A percentile compares a stretch with the other conserved stretches of the same genome.
phyloP scores from a whole-genome alignment of 1,140 invertebrate genomes.

The Venturia canescens region DNA sequence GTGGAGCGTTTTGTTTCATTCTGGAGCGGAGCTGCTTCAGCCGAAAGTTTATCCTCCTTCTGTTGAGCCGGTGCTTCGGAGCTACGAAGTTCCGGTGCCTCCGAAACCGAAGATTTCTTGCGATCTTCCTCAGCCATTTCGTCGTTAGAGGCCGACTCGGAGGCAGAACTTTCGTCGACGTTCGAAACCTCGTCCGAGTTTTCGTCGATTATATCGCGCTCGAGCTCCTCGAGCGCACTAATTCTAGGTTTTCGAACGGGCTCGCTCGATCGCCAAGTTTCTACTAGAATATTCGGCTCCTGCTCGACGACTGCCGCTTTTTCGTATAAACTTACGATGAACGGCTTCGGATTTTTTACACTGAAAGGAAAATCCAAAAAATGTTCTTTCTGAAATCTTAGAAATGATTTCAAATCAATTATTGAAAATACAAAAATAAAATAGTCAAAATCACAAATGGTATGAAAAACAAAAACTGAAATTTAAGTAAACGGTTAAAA shows the following conservation, averaged over 20 bases:
- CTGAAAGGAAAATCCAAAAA: background rate
- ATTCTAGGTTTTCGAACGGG: background rate
- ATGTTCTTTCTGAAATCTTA: no score
- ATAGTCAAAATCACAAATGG: no score
- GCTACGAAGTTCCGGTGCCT: background rate
- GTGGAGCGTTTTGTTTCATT: background rate
- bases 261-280: conserved; percentile 3
- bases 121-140: conserved; percentile 13
- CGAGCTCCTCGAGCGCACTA: conserved; percentile 51
- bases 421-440: no score
- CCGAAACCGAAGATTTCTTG: background rate
- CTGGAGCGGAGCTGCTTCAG: background rate
- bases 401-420: no score
- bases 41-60: background rate
- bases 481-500: no score
- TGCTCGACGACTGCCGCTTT: conserved; percentile 29
- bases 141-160: background rate
- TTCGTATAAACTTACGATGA: conserved; percentile 32
- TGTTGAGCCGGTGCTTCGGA: background rate
- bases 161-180: background rate
- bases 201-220: conserved; percentile 4
- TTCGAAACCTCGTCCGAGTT: background rate
- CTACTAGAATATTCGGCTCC: background rate
- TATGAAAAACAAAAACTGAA: no score
- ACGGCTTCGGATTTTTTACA: conserved; percentile 32